Evolutionary conservation across 2,888 invertebrate genomes (phyloP).

Genomic region (Beris morrisii): DNA sequence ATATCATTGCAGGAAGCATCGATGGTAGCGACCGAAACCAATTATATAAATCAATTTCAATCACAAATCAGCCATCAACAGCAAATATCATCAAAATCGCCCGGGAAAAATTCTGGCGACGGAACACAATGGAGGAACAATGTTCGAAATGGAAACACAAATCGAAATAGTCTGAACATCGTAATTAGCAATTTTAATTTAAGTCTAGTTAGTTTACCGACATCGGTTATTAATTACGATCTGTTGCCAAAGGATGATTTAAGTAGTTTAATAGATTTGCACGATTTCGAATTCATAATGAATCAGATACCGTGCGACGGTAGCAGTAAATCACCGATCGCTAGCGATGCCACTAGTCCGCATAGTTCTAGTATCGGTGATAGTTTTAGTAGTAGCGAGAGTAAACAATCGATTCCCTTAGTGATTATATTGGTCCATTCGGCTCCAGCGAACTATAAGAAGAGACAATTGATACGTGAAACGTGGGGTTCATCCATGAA

Average conservation of each 20-base stretch:
- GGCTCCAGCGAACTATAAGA: conserved; percentile 65
- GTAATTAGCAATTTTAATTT: conserved; percentile 21
- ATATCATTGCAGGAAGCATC: conserved; percentile 52
- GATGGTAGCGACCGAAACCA: conserved; percentile 43
- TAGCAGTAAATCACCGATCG: conserved; percentile 47
- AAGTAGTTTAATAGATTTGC: conserved; percentile 61
- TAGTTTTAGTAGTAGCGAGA: background rate
- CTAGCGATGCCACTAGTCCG: conserved; percentile 41
- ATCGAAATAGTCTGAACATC: conserved; percentile 2
- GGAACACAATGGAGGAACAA: conserved; percentile 17
- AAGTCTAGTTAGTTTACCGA: conserved; percentile 12
- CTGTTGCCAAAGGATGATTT: conserved; percentile 47
- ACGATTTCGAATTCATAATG: conserved; percentile 65
- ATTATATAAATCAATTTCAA: conserved; percentile 35
- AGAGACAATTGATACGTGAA: conserved; percentile 68
- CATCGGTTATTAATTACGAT: conserved; percentile 34
- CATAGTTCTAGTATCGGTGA: conserved; percentile 47
- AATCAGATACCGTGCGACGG: conserved; percentile 61
- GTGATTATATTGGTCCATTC: conserved; percentile 70
- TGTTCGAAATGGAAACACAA: conserved; percentile 34
- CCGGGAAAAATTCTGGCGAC: conserved; percentile 5
- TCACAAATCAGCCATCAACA: conserved; percentile 32
- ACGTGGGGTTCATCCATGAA: conserved; percentile 68
- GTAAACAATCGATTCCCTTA: conserved; percentile 52
- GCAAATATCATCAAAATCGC: conserved; percentile 31